Base-by-base conservation (phyloP, 2,797 vertebrate genomes). In the Bovichtus variegatus region DNA sequence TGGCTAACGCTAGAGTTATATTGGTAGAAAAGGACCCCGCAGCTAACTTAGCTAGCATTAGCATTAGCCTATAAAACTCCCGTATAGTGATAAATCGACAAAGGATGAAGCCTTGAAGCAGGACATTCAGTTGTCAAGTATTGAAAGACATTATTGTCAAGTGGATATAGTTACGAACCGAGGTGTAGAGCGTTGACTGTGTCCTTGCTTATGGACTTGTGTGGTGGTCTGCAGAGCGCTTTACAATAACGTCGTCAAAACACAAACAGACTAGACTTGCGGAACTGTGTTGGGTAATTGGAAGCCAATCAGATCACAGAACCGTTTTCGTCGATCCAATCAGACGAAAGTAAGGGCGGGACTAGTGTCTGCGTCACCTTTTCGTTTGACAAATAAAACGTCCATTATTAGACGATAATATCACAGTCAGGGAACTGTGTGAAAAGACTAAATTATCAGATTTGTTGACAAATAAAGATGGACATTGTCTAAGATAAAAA, bases 241-340 rank as follows among this genome's bases (percentile, higher is more conserved):
- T 64, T 18, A 53, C 40, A 64, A 71, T 77, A 88, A 80, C 75
- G 71, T 79, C 80, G 71, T 80, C 81, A 90, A 90, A 88, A 92
- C 89, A 94, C 87, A 91, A 89, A 89, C 89, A 92, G 83, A 81
- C 83, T 50, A 7, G 73, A 29, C 49, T 78, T 83, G 67, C 87
- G 87, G 84, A 90, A 91, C 41, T 74, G 46, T 40, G 44, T 23
- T 44, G 36, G 57, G 59, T 19, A 60, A 55, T 0, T 25, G 18
- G 1, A 0, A 85, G 41, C 95, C 94, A 95, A 95, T 94, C 78
- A 68, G 12, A 82, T 36, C 21, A 27, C 19, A 46, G 54, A 10
- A 6, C 19, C 6, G 1, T 2, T 5, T 36, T 40, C 4, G 16
- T 34, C 5, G 1, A 21, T 0, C 91, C 85, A 92, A 94, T 93